Conservation (phyloP, 2,797 vertebrate species). For the Acrocephalus scirpaceus region DNA sequence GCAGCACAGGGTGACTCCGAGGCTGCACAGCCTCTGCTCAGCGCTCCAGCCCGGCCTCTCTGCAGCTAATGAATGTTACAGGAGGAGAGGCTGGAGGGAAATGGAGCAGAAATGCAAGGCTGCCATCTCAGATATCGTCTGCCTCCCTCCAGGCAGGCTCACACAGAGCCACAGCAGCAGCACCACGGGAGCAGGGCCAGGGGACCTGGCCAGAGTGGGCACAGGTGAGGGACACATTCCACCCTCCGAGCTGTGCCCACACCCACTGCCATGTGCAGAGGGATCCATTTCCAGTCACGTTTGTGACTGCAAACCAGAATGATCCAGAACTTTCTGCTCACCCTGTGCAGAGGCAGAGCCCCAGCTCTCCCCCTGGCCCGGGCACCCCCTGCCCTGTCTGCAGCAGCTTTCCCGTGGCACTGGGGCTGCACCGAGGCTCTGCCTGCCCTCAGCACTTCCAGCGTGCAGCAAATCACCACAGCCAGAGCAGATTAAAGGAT, state of each 20-base stretch:
- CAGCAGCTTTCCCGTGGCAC: accelerated
- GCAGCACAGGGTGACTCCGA: neutral
- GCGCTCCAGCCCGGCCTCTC: neutral
- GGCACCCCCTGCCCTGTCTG: neutral
- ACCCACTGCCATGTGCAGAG: accelerated
- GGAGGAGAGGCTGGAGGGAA: slow-evolving; percentile 47
- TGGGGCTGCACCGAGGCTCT: neutral
- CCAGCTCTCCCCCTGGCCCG: neutral
- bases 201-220: neutral
- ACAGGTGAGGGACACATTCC: accelerated
- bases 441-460: neutral
- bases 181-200: accelerated
- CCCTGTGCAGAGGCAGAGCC: no score
- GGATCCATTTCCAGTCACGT: accelerated
- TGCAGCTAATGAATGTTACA: neutral
- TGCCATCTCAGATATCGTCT: neutral
- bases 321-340: accelerated
- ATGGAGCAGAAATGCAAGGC: slow-evolving; percentile 11
- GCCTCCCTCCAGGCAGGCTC: neutral
- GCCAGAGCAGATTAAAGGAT: accelerated
- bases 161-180: neutral
- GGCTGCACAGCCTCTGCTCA: neutral
- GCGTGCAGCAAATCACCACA: neutral
- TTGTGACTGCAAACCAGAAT: accelerated
- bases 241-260: neutral